Base-by-base conservation (phyloP, 2,888 invertebrate genomes). In the Eledona agricola region DNA sequence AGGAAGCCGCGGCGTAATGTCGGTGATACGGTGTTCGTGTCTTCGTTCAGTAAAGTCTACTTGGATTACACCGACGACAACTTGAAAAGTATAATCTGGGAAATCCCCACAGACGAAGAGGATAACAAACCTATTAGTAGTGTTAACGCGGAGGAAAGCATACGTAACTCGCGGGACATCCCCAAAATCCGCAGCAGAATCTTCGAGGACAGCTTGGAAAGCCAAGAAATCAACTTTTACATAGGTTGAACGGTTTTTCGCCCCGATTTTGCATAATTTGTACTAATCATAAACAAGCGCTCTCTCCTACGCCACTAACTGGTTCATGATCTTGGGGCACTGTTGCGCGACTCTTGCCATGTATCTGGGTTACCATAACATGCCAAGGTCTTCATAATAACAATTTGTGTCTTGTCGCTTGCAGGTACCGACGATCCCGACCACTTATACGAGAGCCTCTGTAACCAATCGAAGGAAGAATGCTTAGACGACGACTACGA, bases 391-490 rank as follows among this genome's bases (percentile, higher is more conserved):
- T 12, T 10, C 40, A 3, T 31, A 17, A n/a, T n/a, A n/a, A n/a
- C n/a, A n/a, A 19, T 19, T 19, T 19, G 4, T 19, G 20, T 7
- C 11, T 28, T 28, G 2, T 28, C 7, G 1, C 13, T 72, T 76
- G 6, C 79, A 87, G 87, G 85, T 70, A 78, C 78, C 51, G 82
- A 82, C 71, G 87, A 87, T 74, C 83, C 83, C 1, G 86, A 86
- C 55, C 87, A 88, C 71, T 80, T 84, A 65, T 88, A 88, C 75
- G 88, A 88, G 76, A 84, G 84, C 13, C 75, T 88, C 59, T 77
- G 77, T 56, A 76, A 74, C 16, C 49, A 49, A 32, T 57, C 60
- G 15, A 64, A 64, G 26, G 58, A 62, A 57, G 62, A 61, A 46
- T 52, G 58, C 50, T 56, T 75, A 73, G 65, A 69, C 51, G 86